Evolutionary conservation across 2,797 vertebrate genomes (phyloP), one percentile per base, ranked within the genome.

Genomic region (Anabas testudineus): DNA sequence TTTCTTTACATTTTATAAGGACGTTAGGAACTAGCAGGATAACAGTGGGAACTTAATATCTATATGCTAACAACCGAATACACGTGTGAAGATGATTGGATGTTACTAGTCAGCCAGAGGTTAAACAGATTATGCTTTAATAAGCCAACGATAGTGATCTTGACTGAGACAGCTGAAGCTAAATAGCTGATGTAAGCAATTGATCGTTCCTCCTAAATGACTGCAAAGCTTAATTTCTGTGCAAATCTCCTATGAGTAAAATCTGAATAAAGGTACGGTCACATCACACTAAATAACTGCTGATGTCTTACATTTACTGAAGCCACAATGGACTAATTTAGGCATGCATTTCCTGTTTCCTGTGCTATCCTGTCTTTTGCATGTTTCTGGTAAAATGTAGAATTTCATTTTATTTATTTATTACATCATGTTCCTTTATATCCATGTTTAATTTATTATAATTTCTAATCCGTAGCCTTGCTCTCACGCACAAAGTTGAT

Each of bases 401-500:
- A 41, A 41, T 41, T 41, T 16, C 39, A 42, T 9, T 36, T 36
- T 8, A 12, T n/a, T n/a, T n/a, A n/a, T n/a, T n/a, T 12, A 4
- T 37, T 37, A 12, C 12, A 37, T 42, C 7, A 7, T 18, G 15
- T 18, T 42, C 6, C 6, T 18, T 16, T 2, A 18, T 16, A 16
- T 18, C 7, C 7, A 16, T 6, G 15, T 15, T 5, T 39, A 39
- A 39, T 39, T 39, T 30, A 39, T 16, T 14, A n/a, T 37, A 1
- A 42, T 18, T 7, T 41, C 1, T 41, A 60, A 51, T 72, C n/a
- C 32, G 37, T 42, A 7, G 26, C 10, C 2, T 10, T 2, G 8
- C 24, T 72, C 22, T 56, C 2, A 41, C 37, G 51, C 10, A 21
- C 36, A 30, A 28, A 58, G 22, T 54, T 49, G 56, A 75, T 65